Conservation (phyloP, 2,113 vertebrate species). For the Plotosus lineatus region DNA sequence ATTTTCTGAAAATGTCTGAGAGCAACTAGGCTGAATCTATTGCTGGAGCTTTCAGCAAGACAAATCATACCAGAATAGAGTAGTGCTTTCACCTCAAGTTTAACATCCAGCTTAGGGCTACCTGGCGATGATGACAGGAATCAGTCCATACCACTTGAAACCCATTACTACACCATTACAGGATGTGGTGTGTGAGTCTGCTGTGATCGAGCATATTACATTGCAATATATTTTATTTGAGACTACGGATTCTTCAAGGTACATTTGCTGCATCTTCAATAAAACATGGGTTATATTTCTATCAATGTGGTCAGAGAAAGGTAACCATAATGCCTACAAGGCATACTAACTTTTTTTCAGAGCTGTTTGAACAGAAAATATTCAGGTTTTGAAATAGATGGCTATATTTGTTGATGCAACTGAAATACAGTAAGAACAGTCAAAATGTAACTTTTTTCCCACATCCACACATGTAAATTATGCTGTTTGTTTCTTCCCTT, state of each 20-base stretch:
- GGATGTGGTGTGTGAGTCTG: neutral
- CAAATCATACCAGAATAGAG: slow-evolving; percentile 32
- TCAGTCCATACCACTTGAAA: slow-evolving; percentile 35
- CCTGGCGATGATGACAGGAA: slow-evolving; percentile 39
- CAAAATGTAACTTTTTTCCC: neutral
- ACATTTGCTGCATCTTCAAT: slow-evolving; percentile 10
- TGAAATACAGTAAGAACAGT: neutral
- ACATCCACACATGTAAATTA: slow-evolving; percentile 3
- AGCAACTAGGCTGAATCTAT: slow-evolving; percentile 26
- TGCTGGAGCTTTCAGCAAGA: slow-evolving; percentile 31
- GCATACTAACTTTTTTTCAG: neutral
- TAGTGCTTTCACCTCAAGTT: slow-evolving; percentile 35
- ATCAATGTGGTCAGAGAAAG: neutral
- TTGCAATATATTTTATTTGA: neutral
- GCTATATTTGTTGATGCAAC: neutral
- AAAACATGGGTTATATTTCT: neutral
- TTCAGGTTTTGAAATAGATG: neutral
- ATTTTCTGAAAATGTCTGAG: slow-evolving; percentile 35
- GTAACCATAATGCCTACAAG: slow-evolving; percentile 15
- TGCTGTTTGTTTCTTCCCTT: too few relatives aligned
- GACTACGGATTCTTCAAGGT: neutral
- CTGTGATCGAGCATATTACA: neutral
- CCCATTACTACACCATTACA: slow-evolving; percentile 35
- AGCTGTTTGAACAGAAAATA: neutral
- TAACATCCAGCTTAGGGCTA: slow-evolving; percentile 37